These are phyloP conservation scores for Drosophila siamana DNA, from an alignment of 2,888 invertebrate genomes.

Conservation along the genomic window DNA sequence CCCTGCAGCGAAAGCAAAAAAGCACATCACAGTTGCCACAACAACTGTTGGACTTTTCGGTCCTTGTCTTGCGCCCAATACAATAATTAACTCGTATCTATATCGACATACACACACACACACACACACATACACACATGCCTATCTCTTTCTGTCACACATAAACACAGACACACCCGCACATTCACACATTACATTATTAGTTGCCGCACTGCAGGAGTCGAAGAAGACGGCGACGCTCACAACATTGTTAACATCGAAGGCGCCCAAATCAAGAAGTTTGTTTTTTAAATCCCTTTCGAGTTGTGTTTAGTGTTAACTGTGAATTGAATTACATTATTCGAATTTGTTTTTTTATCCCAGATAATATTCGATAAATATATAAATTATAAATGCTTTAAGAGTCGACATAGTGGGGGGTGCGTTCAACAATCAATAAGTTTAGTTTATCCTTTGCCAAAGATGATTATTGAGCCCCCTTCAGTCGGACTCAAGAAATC, in stretches of 20 bases:
- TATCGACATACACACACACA: slow-evolving; percentile 23
- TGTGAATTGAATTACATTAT: slow-evolving; percentile 28
- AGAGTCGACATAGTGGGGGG: slow-evolving; percentile 9
- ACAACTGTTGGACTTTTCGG: slow-evolving; percentile 85
- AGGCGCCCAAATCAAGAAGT: slow-evolving; percentile 31
- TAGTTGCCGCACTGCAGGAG: slow-evolving; percentile 27
- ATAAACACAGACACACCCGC: slow-evolving; percentile 1
- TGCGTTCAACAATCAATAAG: slow-evolving; percentile 49
- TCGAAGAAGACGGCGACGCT: slow-evolving; percentile 40
- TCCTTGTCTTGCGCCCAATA: slow-evolving; percentile 83
- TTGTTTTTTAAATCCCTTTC: slow-evolving; percentile 15
- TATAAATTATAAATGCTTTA: slow-evolving; percentile 38
- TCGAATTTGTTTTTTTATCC: slow-evolving; percentile 17
- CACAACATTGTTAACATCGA: slow-evolving; percentile 35
- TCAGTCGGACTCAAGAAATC: slow-evolving; percentile 27
- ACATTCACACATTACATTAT: slow-evolving; percentile 14
- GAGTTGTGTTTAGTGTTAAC: slow-evolving; percentile 48
- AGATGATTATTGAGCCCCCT: slow-evolving; percentile 59
- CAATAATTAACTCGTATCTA: slow-evolving; percentile 34
- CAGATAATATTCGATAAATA: slow-evolving; percentile 33
- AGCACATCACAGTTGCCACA: slow-evolving; percentile 80
- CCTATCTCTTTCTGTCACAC: slow-evolving; percentile 12
- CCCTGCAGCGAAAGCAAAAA: slow-evolving; percentile 3
- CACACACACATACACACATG: not conserved
- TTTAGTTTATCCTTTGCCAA: slow-evolving; percentile 60